phyloP scores from a whole-genome alignment of 2,888 invertebrate species.

The Bhutanitis thaidina region DNA sequence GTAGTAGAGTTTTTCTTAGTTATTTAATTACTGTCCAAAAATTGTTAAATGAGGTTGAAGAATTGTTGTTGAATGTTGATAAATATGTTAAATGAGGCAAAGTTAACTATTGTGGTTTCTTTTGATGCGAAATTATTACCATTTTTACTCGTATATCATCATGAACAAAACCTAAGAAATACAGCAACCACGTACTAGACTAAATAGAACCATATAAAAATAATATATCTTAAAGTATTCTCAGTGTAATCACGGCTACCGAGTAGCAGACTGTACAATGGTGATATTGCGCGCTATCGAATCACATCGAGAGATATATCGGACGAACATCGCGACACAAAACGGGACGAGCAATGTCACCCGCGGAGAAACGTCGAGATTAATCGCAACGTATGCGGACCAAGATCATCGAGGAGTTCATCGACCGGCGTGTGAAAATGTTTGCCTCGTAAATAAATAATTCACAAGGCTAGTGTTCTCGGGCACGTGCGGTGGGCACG shows the following conservation, averaged over 20 bases:
- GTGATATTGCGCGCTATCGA: neutral
- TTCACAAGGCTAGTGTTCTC: constrained; percentile 80
- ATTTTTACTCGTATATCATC: no score
- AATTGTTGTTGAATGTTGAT: no score
- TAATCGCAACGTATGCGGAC: constrained; percentile 70
- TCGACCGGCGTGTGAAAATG: constrained; percentile 79
- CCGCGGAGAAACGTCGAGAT: constrained; percentile 55
- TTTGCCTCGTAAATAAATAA: constrained; percentile 78
- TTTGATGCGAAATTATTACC: no score
- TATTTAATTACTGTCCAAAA: neutral
- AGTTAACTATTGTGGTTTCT: no score
- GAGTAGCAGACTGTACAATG: neutral
- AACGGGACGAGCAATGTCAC: constrained; percentile 39
- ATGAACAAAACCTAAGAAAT: no score
- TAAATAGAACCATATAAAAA: no score
- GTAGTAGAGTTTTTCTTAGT: neutral
- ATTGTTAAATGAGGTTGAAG: no score
- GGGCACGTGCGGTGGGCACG: constrained; percentile 66
- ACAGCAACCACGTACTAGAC: no score
- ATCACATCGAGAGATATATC: neutral
- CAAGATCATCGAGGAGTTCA: constrained; percentile 73
- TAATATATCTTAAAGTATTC: neutral
- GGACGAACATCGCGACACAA: constrained; percentile 21
- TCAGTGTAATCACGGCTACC: neutral
- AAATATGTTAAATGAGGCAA: no score